Conservation (phyloP, 2,888 invertebrate species). For the Acronicta psi region DNA sequence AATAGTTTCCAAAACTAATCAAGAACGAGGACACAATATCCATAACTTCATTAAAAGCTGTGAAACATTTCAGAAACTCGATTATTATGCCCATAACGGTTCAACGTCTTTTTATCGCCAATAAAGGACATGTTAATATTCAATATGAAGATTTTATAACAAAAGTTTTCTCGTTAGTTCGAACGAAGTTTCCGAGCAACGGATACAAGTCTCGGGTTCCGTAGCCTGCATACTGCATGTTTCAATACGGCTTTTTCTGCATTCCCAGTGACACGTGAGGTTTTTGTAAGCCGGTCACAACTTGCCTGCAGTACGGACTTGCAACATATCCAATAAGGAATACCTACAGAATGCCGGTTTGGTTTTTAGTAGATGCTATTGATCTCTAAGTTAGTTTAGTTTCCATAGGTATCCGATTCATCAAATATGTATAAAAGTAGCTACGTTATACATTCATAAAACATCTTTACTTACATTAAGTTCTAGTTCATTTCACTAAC, state of each 20-base stretch:
- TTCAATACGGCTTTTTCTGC: constrained; percentile 47
- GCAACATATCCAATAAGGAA: constrained; percentile 29
- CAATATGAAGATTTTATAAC: constrained; percentile 83
- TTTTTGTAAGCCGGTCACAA: constrained; percentile 49
- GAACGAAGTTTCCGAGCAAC: constrained; percentile 58
- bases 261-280: constrained; percentile 26
- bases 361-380: constrained; percentile 11
- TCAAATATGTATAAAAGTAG: too few species aligned
- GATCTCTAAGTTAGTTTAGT: too few species aligned
- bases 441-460: too few species aligned
- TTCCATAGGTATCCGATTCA: too few species aligned
- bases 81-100: constrained; percentile 73
- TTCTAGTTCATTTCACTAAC: too few species aligned
- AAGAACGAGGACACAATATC: constrained; percentile 53
- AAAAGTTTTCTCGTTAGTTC: constrained; percentile 81
- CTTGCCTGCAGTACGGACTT: constrained; percentile 31
- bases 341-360: constrained; percentile 23
- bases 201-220: constrained; percentile 61
- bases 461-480: too few species aligned
- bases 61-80: constrained; percentile 65
- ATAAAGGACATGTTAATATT: constrained; percentile 83
- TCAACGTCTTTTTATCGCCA: constrained; percentile 71
- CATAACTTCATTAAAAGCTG: constrained; percentile 63
- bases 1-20: constrained; percentile 63
- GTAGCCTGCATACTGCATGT: constrained; percentile 43